Evolutionary conservation across 92 coral and sea anemone genomes (phyloP).

Genomic region (Blastomussa wellsi): DNA sequence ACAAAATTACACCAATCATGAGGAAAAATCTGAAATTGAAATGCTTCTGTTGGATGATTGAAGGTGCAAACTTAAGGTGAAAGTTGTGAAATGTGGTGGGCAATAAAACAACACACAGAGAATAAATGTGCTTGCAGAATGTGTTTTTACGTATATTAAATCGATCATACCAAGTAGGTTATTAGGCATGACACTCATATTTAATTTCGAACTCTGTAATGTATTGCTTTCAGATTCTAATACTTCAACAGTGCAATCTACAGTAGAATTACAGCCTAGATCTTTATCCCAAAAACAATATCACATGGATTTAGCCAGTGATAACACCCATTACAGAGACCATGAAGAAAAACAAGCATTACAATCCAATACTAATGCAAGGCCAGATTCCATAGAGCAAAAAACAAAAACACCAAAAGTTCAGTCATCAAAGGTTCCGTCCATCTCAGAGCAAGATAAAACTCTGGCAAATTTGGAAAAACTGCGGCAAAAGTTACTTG

Average conservation of each 20-base stretch:
- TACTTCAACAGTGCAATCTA: slow-evolving; percentile 46
- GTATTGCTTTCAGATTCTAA: slow-evolving; percentile 48
- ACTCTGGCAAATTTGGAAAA: slow-evolving; percentile 66
- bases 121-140: no score
- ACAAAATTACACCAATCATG: no score
- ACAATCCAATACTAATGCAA: slow-evolving; percentile 4
- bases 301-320: slow-evolving; percentile 32
- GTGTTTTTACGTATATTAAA: no score
- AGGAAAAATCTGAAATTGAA: no score
- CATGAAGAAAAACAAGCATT: slow-evolving; percentile 15
- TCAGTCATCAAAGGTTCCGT: not conserved
- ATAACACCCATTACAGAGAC: not conserved
- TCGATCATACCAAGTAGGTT: no score
- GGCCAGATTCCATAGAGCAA: not conserved
- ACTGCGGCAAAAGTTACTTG: slow-evolving; percentile 61
- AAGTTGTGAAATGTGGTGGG: no score
- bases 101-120: no score
- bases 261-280: slow-evolving; percentile 23
- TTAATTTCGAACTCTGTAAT: not conserved
- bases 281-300: slow-evolving; percentile 36
- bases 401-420: not conserved
- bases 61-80: no score
- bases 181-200: not conserved
- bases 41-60: no score
- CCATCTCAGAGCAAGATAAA: slow-evolving; percentile 44